These are phyloP conservation scores for Panthera uncia DNA, from an alignment of 2,113 vertebrate species.

Conservation along the genomic window DNA sequence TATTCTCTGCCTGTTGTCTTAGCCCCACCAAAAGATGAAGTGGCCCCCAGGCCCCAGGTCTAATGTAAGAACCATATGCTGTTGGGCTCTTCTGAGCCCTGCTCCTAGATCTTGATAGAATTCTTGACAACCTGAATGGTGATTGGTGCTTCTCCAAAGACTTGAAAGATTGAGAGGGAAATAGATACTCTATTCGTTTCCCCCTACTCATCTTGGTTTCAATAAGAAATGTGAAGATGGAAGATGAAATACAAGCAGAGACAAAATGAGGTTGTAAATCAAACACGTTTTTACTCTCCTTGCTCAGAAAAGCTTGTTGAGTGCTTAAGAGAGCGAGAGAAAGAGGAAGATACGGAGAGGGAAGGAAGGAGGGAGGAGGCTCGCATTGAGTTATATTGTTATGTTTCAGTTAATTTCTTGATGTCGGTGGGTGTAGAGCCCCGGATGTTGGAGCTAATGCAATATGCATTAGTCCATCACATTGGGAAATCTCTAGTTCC, in stretches of 20 bases:
- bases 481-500: constrained; percentile 83
- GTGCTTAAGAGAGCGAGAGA: constrained; percentile 27
- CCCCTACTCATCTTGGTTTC: constrained; percentile 59
- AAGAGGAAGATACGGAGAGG: neutral
- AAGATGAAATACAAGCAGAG: constrained; percentile 80
- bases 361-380: neutral
- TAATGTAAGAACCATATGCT: constrained; percentile 76
- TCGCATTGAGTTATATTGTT: constrained; percentile 52
- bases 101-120: constrained; percentile 74
- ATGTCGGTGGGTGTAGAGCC: constrained; percentile 78
- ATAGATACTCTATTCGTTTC: constrained; percentile 57
- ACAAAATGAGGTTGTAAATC: constrained; percentile 80
- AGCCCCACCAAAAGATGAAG: constrained; percentile 72
- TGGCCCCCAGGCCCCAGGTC: constrained; percentile 65
- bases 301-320: constrained; percentile 61
- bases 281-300: constrained; percentile 68
- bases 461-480: constrained; percentile 77
- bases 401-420: constrained; percentile 81
- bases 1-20: constrained; percentile 53
- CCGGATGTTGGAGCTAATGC: constrained; percentile 77
- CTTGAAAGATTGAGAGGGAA: constrained; percentile 74
- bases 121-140: constrained; percentile 78
- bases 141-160: constrained; percentile 79
- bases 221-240: constrained; percentile 66
- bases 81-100: constrained; percentile 58